A percentile compares a stretch with the other conserved stretches of the same genome.
phyloP scores from a whole-genome alignment of 2,888 invertebrate genomes.

The Tuberolachnus salignus region DNA sequence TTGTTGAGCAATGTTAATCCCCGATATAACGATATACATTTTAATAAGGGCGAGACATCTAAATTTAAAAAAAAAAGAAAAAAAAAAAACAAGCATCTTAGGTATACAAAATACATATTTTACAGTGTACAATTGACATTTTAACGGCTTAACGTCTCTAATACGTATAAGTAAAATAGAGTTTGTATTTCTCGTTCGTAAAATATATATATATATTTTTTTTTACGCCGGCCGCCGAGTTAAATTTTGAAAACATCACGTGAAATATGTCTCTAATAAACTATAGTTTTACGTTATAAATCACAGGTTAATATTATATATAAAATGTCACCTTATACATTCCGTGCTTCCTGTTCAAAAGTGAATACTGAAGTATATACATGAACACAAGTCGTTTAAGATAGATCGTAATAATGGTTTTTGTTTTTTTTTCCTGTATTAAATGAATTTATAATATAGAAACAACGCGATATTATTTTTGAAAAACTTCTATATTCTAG shows the following conservation, averaged over 20 bases:
- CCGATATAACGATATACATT: no score
- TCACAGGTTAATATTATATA: constrained; percentile 17
- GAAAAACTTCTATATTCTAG: constrained; percentile 4
- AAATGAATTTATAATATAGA: background rate
- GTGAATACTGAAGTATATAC: background rate
- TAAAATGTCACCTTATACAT: background rate
- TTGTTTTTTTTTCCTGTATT: constrained; percentile 11
- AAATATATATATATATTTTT: no score
- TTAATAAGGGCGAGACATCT: no score
- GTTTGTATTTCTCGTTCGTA: no score
- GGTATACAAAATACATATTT: no score
- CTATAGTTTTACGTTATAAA: background rate
- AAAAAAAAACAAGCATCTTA: no score
- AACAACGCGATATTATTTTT: background rate
- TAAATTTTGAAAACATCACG: background rate
- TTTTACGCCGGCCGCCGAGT: background rate
- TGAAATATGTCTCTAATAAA: constrained; percentile 13
- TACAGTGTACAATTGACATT: no score
- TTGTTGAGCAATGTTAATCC: no score
- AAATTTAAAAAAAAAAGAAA: no score
- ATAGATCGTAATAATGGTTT: background rate
- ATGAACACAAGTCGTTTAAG: constrained; percentile 13
- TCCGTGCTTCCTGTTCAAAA: background rate
- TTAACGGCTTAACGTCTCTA: no score
- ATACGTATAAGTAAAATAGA: no score